Evolutionary conservation across 1,140 invertebrate species (phyloP).

Genomic region (Zelostemma sp.): DNA sequence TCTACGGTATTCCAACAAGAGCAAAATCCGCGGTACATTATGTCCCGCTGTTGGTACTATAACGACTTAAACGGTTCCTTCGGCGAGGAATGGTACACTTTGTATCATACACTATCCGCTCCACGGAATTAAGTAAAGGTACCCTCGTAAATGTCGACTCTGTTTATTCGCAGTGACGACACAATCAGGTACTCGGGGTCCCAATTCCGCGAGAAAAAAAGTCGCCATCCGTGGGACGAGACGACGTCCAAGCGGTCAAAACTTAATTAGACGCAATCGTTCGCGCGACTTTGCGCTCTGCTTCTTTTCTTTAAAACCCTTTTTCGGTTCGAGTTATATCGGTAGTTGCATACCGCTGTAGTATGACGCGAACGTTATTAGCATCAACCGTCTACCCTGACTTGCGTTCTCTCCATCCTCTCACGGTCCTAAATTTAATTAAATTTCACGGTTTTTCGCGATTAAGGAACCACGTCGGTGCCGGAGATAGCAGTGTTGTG

Average conservation of each 20-base stretch:
- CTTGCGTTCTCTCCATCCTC: conserved; percentile 34
- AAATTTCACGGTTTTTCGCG: conserved; percentile 71
- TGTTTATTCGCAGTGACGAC: conserved; percentile 17
- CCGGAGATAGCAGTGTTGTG: conserved; percentile 59
- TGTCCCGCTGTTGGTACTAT: conserved; percentile 53
- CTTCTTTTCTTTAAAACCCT: conserved; percentile 24
- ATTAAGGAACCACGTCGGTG: conserved; percentile 64
- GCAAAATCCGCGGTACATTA: conserved; percentile 52
- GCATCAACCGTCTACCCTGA: conserved; percentile 56
- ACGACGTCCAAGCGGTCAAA: conserved; percentile 9
- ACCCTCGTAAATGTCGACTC: conserved; percentile 16
- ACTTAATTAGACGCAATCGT: conserved; percentile 29
- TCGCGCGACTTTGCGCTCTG: conserved; percentile 23
- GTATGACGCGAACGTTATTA: conserved; percentile 61
- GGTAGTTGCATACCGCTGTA: conserved; percentile 65
- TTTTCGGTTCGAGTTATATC: conserved; percentile 53
- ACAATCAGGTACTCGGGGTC: conserved; percentile 29
- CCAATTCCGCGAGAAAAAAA: conserved; percentile 25
- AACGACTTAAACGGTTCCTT: conserved; percentile 52
- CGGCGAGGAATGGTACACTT: conserved; percentile 39
- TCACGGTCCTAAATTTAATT: conserved; percentile 70
- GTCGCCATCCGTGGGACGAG: background rate
- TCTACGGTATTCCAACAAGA: conserved; percentile 57
- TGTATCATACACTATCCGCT: conserved; percentile 32
- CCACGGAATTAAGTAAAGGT: conserved; percentile 14